Percentiles rank a stretch among this genome's conserved stretches.
phyloP scores from a whole-genome alignment of 2,113 vertebrate species.

The Notothenia rossii region DNA sequence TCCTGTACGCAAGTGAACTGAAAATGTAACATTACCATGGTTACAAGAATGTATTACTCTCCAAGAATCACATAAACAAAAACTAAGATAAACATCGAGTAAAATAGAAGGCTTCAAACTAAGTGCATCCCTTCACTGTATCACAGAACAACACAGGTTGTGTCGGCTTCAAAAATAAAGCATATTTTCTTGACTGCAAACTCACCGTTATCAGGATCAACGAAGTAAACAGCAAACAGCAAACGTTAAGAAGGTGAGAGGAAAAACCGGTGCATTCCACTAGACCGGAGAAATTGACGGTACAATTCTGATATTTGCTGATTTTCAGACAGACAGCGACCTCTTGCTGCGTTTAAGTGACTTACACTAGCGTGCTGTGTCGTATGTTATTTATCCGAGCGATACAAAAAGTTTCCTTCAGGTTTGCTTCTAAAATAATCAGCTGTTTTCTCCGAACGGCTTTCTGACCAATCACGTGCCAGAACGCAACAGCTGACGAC shows the following conservation, averaged over 20 bases:
- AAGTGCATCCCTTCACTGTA: not conserved
- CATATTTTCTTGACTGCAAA: not conserved
- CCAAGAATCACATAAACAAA: not conserved
- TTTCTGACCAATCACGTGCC: conserved; percentile 13
- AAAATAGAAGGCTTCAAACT: not conserved
- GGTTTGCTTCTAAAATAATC: conserved; percentile 7
- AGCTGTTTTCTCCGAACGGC: conserved; percentile 18
- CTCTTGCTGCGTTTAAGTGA: not conserved
- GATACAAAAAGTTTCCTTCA: not conserved
- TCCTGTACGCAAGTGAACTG: not conserved
- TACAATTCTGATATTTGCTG: not conserved
- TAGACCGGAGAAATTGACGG: not conserved
- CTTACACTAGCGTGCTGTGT: not conserved
- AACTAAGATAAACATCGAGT: not conserved
- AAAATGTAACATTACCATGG: conserved; percentile 48
- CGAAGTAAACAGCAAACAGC: not conserved
- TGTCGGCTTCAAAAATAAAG: not conserved
- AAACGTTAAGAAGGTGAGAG: not conserved
- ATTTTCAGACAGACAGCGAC: conserved; percentile 10
- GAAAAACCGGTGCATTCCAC: not conserved
- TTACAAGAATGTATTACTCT: conserved; percentile 22
- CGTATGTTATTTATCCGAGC: not conserved
- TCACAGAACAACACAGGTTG: not conserved
- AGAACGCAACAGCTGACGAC: not conserved
- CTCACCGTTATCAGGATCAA: conserved; percentile 35